Percentiles rank a stretch among this genome's conserved stretches.
Evolutionary conservation across 2,797 vertebrate genomes (phyloP).

Genomic region (Astyanax mexicanus): DNA sequence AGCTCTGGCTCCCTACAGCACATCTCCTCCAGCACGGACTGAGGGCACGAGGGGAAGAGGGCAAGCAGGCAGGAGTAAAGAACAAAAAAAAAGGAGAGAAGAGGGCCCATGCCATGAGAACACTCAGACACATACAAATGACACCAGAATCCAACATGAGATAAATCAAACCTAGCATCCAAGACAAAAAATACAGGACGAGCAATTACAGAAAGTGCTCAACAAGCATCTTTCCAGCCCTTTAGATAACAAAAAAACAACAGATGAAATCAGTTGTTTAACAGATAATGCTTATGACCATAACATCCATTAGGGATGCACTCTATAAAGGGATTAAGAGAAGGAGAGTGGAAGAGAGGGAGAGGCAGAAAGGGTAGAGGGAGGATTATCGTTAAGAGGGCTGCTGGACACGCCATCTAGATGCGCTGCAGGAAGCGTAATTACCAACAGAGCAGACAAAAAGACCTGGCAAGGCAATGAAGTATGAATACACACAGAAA

Average conservation of each 20-base stretch:
- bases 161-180: not conserved
- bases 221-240: constrained; percentile 1
- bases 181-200: not conserved
- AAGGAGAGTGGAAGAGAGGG: constrained; percentile 18
- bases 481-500: constrained; percentile 70
- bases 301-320: constrained; percentile 32
- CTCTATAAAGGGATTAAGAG: constrained; percentile 47
- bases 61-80: constrained; percentile 37
- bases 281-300: constrained; percentile 48
- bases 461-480: constrained; percentile 63
- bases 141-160: constrained; percentile 13
- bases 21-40: constrained; percentile 97
- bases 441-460: constrained; percentile 77
- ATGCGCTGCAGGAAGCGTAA: constrained; percentile 68
- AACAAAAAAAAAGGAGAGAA: constrained; percentile 47
- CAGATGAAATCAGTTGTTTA: constrained; percentile 39
- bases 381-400: constrained; percentile 49
- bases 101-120: constrained; percentile 18
- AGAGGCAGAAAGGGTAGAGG: constrained; percentile 35
- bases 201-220: not conserved
- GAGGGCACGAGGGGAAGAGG: constrained; percentile 69
- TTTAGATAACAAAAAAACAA: not conserved
- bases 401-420: constrained; percentile 51
- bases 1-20: constrained; percentile 90
- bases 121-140: not conserved